Evolutionary conservation across 2,113 vertebrate species (phyloP).

Genomic region (Mus musculus): GRCm39 chr5:49460501-49461000

Average conservation of each 20-base stretch:
- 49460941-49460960: not conserved
- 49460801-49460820: not conserved
- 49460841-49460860: not conserved
- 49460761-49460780: too few relatives aligned
- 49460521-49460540: not conserved
- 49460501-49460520: constrained; percentile 23
- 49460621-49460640: not conserved
- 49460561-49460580: not conserved
- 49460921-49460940: not conserved
- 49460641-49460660: not conserved
- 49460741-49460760: too few relatives aligned
- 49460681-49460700: not conserved
- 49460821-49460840: not conserved
- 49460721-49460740: too few relatives aligned
- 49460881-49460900: not conserved
- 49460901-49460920: not conserved
- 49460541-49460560: not conserved
- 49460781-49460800: too few relatives aligned
- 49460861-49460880: not conserved
- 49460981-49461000: not conserved
- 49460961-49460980: not conserved
- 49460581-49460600: not conserved
- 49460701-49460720: too few relatives aligned
- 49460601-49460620: not conserved
- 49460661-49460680: not conserved